Evolutionary conservation across 2,888 invertebrate species (phyloP), one percentile per base, ranked within the genome.

Genomic region (Cheilosia soror): DNA sequence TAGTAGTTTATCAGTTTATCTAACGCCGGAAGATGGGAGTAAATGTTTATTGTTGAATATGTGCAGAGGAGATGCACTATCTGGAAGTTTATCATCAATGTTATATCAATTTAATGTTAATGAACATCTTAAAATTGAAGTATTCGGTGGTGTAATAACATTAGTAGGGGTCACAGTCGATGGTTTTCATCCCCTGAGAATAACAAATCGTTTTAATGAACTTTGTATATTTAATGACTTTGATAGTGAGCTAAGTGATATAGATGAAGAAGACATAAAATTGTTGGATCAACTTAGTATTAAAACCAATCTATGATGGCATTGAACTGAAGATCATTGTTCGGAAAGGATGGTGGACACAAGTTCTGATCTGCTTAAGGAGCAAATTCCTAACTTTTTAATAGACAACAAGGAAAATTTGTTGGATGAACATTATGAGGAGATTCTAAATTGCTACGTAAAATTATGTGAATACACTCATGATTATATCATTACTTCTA

Each of bases 181-280:
- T n/a, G 33, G 63, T 63, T 11, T 31, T 31, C 9, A 20, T 5
- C 49, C 15, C 20, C 2, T 47, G 49, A 47, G 20, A 2, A 40
- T 0, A 7, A 33, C 31, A 47, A 63, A 63, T 63, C 5, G 49
- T 33, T 63, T 63, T 13, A 47, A 44, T 27, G 62, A 9, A n/a
- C 11, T 37, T 5, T 62, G 44, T 29, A 15, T 62, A 29, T 62
- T 44, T 60, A 42, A 42, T 42, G 60, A 60, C 11, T 60, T 31
- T 55, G 20, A 40, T 25, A 55, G 1, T 55, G 37, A 25, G n/a
- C 20, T 2, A 44, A 63, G 5, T 7, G 47, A 63, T 63, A 29
- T 63, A 20, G 60, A 44, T 62, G 49, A 63, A 15, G 31, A 29
- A 4, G 63, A 63, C 47, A 15, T 63, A 33, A 49, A 63, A 49